Conservation (phyloP, 2,888 invertebrate species). For the Coecobrya sp. region DNA sequence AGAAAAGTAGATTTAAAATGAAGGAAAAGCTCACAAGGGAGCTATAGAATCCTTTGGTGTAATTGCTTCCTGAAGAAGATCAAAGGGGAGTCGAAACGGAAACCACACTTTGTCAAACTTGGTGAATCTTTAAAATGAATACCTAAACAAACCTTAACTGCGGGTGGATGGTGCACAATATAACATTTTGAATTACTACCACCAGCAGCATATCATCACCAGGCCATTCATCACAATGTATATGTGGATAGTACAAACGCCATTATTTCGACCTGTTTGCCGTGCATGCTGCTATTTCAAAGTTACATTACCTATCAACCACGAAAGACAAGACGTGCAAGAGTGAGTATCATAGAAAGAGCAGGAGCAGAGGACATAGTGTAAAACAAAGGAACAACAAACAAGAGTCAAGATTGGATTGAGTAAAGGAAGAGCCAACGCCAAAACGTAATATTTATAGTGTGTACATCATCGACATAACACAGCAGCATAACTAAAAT, state of each 20-base stretch:
- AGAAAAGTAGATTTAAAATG: conserved; percentile 45
- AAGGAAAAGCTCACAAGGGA: conserved; percentile 68
- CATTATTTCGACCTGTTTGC: background rate
- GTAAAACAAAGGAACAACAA: conserved; percentile 22
- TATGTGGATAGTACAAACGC: background rate
- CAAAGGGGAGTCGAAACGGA: conserved; percentile 76
- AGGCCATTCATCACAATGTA: conserved; percentile 46
- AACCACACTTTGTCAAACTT: conserved; percentile 78
- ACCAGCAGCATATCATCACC: background rate
- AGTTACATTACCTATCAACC: conserved; percentile 11
- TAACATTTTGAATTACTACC: conserved; percentile 22
- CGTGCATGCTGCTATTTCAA: background rate
- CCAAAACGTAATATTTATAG: conserved; percentile 32
- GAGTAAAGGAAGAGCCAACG: conserved; percentile 32
- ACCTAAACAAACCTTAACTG: conserved; percentile 14
- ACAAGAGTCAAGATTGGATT: conserved; percentile 16
- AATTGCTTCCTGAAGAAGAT: conserved; percentile 79
- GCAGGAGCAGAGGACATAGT: background rate
- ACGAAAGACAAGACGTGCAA: conserved; percentile 4
- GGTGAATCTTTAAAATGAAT: conserved; percentile 69
- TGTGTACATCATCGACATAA: conserved; percentile 31
- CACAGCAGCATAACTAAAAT: conserved; percentile 50
- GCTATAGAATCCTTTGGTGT: conserved; percentile 72
- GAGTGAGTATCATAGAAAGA: conserved; percentile 5
- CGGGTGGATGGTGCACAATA: background rate